Percentiles rank a stretch among this genome's conserved stretches.
phyloP scores from a whole-genome alignment of 30 jellyfish, hydroid and myxozoan species.

The Phacellophora camtschatica region DNA sequence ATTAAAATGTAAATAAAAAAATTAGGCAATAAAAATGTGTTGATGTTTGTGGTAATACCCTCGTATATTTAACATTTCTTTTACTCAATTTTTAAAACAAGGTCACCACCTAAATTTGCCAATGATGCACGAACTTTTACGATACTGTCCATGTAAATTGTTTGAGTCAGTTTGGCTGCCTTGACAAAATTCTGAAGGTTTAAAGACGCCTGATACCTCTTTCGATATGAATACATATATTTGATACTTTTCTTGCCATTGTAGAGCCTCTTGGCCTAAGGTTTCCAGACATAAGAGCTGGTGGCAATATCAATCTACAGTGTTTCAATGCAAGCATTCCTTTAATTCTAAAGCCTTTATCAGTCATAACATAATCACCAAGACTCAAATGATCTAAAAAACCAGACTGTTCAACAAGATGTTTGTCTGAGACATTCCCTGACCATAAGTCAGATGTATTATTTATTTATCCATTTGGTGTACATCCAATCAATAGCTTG shows the following conservation, averaged over 20 bases:
- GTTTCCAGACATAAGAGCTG: not conserved
- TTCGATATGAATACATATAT: not conserved
- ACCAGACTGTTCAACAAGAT: not conserved
- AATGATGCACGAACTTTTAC: not conserved
- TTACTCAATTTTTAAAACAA: not conserved
- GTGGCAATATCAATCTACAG: not conserved
- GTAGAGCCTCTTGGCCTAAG: conserved; percentile 9
- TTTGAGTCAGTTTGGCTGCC: not conserved
- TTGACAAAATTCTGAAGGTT: not conserved
- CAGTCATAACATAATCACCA: not conserved
- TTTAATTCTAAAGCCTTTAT: not conserved
- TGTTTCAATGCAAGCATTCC: not conserved
- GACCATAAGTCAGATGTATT: conserved; percentile 22
- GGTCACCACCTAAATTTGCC: conserved; percentile 6
- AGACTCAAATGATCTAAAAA: not conserved
- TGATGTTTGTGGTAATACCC: too few relatives aligned
- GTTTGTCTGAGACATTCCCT: conserved; percentile 12
- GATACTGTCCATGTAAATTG: not conserved
- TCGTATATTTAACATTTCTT: not conserved
- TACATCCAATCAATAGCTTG: conserved; percentile 13
- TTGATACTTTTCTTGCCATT: not conserved
- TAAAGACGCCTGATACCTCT: not conserved
- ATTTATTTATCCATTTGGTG: conserved; percentile 20
- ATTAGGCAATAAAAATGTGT: too few relatives aligned
- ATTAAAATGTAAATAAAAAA: too few relatives aligned